Base-by-base conservation (phyloP, 2,797 vertebrate genomes). In the Harpagifer antarcticus region DNA sequence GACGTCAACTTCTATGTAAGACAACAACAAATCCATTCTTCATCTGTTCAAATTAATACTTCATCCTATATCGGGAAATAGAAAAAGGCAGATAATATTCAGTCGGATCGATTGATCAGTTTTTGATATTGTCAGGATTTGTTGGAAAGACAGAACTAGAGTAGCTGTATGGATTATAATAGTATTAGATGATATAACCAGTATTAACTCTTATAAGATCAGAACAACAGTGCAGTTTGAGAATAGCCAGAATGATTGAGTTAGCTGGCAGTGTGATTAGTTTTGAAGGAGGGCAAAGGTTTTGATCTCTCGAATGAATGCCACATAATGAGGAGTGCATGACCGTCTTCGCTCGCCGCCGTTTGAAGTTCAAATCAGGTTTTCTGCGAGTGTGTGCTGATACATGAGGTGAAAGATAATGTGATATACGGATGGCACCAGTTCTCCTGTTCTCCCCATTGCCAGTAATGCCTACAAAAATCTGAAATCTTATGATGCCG, bases 301-400 rank as follows among this genome's bases (percentile, higher is more conserved):
- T 78, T 76, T 19, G 72, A 83, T 82, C 54, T 73, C 19, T 20
- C 62, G 20, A 89, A 88, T 89, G 43, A 78, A 76, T 71, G 68
- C 31, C 63, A 37, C 23, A 3, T 76, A 87, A 88, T 80, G 66
- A 59, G 48, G 74, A 72, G 74, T 40, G 78, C 82, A 64, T 88
- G 86, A 88, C 78, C 15, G 37, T 5, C 58, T 31, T 23, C 15
- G 43, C 58, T 20, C 6, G 55, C 9, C n/a, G 8, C 27, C 45
- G 78, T 78, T 88, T 83, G 65, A 82, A 59, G 68, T 58, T 57
- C 16, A 59, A 68, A 62, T 19, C 9, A 44, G 74, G 68, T 58
- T 33, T 37, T 62, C 61, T 66, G 68, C 19, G 20, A 79, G 74
- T 78, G 77, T 78, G 74, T 53, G 56, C 68, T 47, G 70, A 82